Conservation (phyloP, 2,888 invertebrate species). For the Philereme transversata region DNA sequence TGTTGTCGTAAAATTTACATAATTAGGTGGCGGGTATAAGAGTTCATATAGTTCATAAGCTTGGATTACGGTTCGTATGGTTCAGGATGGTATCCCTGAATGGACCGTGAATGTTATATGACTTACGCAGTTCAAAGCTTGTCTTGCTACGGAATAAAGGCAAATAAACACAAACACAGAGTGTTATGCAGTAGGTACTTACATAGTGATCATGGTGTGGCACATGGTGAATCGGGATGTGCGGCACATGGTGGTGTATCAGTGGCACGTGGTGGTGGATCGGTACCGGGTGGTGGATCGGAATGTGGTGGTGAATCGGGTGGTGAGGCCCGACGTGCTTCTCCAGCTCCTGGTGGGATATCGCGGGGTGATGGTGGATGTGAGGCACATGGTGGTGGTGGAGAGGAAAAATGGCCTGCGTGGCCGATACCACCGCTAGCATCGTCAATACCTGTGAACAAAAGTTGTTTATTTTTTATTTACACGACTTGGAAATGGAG, state of each 20-base stretch:
- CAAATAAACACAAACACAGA: too few species aligned
- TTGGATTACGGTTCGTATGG: too few species aligned
- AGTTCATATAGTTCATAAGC: too few species aligned
- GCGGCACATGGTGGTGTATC: slow-evolving; percentile 49
- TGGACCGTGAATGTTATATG: too few species aligned
- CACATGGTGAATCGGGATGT: slow-evolving; percentile 42
- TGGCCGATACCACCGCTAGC: slow-evolving; percentile 59
- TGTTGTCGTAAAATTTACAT: too few species aligned
- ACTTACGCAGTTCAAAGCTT: neutral
- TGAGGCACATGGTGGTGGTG: slow-evolving; percentile 59
- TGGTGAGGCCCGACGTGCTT: slow-evolving; percentile 71
- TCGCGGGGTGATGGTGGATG: slow-evolving; percentile 59
- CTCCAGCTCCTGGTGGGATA: slow-evolving; percentile 73
- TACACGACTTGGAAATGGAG: too few species aligned
- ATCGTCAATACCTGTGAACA: slow-evolving; percentile 57
- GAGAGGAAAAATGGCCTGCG: slow-evolving; percentile 72
- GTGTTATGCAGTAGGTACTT: slow-evolving; percentile 44
- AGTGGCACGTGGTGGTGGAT: slow-evolving; percentile 45
- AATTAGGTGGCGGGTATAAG: too few species aligned
- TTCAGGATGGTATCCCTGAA: too few species aligned
- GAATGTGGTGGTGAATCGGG: slow-evolving; percentile 56
- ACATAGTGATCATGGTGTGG: slow-evolving; percentile 73
- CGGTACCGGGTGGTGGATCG: slow-evolving; percentile 54
- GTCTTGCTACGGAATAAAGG: too few species aligned
- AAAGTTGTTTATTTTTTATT: too few species aligned